Evolutionary conservation across 2,797 vertebrate species (phyloP).

Genomic region (Halcyon badia): DNA sequence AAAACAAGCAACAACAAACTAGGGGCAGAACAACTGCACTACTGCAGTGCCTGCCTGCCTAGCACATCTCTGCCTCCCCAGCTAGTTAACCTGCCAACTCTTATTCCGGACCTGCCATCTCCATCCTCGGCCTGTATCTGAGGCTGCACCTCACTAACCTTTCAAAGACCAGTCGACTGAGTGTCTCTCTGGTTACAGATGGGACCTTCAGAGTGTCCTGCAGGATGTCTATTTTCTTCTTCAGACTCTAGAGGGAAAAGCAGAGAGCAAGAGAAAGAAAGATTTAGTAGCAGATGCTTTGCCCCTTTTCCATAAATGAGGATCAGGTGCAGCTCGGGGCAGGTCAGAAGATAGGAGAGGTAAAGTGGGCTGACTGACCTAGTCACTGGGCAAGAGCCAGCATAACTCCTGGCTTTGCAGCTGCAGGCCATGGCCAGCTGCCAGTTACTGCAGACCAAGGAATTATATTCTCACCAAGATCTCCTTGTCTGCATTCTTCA

Average conservation of each 20-base stretch:
- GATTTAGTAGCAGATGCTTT: not conserved
- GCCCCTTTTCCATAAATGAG: not conserved
- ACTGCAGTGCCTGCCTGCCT: not conserved
- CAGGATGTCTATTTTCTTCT: conserved; percentile 93
- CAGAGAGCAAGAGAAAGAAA: not conserved
- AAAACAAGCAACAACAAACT: too few species aligned
- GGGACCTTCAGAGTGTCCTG: conserved; percentile 94
- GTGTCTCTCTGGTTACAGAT: conserved; percentile 86
- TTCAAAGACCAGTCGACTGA: conserved; percentile 90
- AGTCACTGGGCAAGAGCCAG: not conserved
- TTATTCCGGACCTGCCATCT: not conserved
- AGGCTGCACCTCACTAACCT: conserved; percentile 80
- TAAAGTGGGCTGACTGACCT: not conserved
- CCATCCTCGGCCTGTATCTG: too few species aligned
- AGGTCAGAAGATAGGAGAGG: not conserved
- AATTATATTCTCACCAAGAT: conserved; percentile 84
- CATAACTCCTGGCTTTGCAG: not conserved
- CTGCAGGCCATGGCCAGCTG: conserved; percentile 8
- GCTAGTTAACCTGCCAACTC: not conserved
- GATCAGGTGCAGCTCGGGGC: not conserved
- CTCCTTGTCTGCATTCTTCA: conserved; percentile 91
- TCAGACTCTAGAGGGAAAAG: conserved; percentile 86
- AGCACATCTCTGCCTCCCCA: not conserved
- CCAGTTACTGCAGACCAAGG: not conserved
- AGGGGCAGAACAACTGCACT: not conserved